Conservation (phyloP, 1,140 invertebrate species). For the Dendroctonus ponderosae region DNA sequence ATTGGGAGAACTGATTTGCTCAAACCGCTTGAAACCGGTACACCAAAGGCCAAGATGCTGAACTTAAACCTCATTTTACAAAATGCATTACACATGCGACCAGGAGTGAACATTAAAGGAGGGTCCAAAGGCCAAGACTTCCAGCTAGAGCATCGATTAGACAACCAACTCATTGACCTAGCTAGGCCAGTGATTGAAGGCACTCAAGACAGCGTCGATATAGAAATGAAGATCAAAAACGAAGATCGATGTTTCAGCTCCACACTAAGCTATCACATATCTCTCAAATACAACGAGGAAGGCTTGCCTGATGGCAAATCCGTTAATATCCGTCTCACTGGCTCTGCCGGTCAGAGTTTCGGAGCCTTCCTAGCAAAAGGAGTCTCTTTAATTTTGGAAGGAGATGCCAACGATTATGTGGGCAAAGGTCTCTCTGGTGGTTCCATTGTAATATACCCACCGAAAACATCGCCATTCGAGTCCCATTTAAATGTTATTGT, state of each 20-base stretch:
- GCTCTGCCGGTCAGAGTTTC: slow-evolving; percentile 98
- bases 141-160: slow-evolving; percentile 83
- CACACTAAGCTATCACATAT: slow-evolving; percentile 92
- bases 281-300: slow-evolving; percentile 83
- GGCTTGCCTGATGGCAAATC: slow-evolving; percentile 80
- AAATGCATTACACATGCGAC: slow-evolving; percentile 85
- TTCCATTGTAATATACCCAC: slow-evolving; percentile 91
- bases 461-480: slow-evolving; percentile 76
- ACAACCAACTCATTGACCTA: slow-evolving; percentile 80
- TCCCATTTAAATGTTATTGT: slow-evolving; percentile 96
- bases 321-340: slow-evolving; percentile 84
- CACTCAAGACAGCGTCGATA: slow-evolving; percentile 62
- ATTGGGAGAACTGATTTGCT: slow-evolving; percentile 92
- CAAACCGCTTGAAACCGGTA: slow-evolving; percentile 61
- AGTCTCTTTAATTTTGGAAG: slow-evolving; percentile 86
- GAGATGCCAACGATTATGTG: slow-evolving; percentile 99
- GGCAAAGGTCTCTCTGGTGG: slow-evolving; percentile 86
- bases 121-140: slow-evolving; percentile 87
- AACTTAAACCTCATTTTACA: slow-evolving; percentile 84
- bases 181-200: slow-evolving; percentile 75
- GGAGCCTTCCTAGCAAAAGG: slow-evolving; percentile 96
- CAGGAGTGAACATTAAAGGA: slow-evolving; percentile 87
- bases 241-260: slow-evolving; percentile 85
- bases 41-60: slow-evolving; percentile 78
- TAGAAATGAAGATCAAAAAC: slow-evolving; percentile 85